Evolutionary conservation across 2,113 vertebrate genomes (phyloP).

Genomic region (Hypomesus transpacificus): DNA sequence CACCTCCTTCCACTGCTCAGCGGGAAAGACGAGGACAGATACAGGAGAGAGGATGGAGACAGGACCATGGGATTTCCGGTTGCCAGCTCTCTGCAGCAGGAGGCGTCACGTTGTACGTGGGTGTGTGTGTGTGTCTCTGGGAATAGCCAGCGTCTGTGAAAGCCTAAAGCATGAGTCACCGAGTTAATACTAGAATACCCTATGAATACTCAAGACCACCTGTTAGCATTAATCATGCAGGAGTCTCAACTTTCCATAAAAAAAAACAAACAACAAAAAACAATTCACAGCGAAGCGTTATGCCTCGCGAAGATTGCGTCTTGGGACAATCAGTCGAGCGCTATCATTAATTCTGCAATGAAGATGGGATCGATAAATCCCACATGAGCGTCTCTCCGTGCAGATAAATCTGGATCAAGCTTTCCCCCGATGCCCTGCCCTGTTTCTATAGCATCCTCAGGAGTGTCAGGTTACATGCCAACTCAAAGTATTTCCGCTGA

Average conservation of each 20-base stretch:
- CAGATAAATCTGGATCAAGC: background rate
- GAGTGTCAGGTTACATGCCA: slow-evolving; percentile 50
- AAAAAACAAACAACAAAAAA: no score
- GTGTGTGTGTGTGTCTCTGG: slow-evolving; percentile 32
- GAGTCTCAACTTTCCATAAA: no score
- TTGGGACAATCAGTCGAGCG: no score
- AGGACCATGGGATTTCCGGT: slow-evolving; percentile 51
- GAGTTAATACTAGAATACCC: no score
- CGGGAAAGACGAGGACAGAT: background rate
- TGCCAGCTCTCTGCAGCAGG: slow-evolving; percentile 48
- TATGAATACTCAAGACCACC: no score
- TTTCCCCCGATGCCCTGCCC: slow-evolving; percentile 16
- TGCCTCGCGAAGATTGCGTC: no score
- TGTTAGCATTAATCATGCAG: background rate
- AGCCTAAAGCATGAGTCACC: slow-evolving; percentile 8
- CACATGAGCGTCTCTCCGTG: background rate
- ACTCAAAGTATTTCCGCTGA: slow-evolving; percentile 48
- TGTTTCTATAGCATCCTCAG: slow-evolving; percentile 26
- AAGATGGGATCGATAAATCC: slow-evolving; percentile 2
- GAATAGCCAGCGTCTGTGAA: slow-evolving; percentile 33
- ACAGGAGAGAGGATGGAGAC: background rate
- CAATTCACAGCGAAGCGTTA: no score
- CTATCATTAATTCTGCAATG: no score
- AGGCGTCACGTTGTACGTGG: slow-evolving; percentile 32
- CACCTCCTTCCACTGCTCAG: no score